Percentiles rank a stretch among this genome's conserved stretches.
These are phyloP conservation scores for Batillaria attramentaria DNA, from an alignment of 1,140 invertebrate species.

Conservation along the genomic window DNA sequence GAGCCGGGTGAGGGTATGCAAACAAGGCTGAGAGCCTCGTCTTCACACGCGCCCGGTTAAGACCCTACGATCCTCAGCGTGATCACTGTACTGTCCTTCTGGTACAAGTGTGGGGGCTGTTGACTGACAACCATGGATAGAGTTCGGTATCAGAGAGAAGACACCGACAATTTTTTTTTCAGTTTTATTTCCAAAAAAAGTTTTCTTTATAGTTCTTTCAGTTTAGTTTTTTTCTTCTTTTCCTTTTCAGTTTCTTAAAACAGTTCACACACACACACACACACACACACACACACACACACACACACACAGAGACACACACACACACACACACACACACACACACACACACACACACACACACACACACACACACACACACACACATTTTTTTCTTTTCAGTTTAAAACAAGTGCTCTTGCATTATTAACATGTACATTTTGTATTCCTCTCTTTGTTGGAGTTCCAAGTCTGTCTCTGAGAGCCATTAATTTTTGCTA, in stretches of 20 bases:
- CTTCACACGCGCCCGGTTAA: too few relatives aligned
- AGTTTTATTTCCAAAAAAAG: not conserved
- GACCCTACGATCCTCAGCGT: too few relatives aligned
- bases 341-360: not conserved
- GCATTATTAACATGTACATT: not conserved
- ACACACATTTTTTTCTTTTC: too few relatives aligned
- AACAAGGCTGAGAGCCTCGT: too few relatives aligned
- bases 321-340: not conserved
- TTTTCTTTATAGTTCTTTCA: not conserved
- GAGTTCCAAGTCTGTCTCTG: not conserved
- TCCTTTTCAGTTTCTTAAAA: not conserved
- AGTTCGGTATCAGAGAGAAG: too few relatives aligned
- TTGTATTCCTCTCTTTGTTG: not conserved
- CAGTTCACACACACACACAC: not conserved
- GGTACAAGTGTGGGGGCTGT: too few relatives aligned
- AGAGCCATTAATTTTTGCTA: not conserved
- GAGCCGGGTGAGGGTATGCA: too few relatives aligned
- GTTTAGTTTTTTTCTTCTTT: not conserved
- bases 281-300: not conserved
- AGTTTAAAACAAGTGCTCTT: too few relatives aligned
- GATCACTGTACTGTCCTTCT: too few relatives aligned
- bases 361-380: not conserved
- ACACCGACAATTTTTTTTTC: not conserved
- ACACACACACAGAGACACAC: not conserved
- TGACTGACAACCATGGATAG: too few relatives aligned